Percentiles rank a stretch among this genome's conserved stretches.
Evolutionary conservation across 2,888 invertebrate genomes (phyloP).

Genomic region (Polyommatus iphigenia): DNA sequence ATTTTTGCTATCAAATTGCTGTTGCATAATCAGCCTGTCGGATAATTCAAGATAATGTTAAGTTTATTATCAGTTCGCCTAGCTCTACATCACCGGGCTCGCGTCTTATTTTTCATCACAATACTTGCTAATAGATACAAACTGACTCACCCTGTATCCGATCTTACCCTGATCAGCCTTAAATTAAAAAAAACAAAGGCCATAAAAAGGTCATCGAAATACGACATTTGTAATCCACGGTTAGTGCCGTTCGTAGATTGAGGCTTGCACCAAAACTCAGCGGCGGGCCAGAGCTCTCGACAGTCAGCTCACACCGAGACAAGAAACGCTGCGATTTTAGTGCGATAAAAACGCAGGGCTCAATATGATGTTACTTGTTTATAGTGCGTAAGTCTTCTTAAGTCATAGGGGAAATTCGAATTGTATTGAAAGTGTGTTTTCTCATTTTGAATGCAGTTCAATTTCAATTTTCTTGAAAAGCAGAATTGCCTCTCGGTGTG

Average conservation of each 20-base stretch:
- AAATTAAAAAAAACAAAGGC: background rate
- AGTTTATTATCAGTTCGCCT: no score
- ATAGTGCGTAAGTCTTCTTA: no score
- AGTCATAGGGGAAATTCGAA: background rate
- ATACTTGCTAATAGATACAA: no score
- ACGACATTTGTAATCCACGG: conserved; percentile 53
- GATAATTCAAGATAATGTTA: no score
- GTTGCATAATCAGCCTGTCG: no score
- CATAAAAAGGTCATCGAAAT: conserved; percentile 14
- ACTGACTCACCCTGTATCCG: background rate
- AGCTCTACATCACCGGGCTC: no score
- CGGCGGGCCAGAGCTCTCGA: conserved; percentile 64
- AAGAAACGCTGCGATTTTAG: background rate
- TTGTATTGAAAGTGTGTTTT: background rate
- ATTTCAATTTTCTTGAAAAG: background rate
- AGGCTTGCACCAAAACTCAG: conserved; percentile 63
- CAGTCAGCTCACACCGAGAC: background rate
- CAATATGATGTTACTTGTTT: no score
- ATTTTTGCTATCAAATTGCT: no score
- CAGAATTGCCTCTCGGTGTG: background rate
- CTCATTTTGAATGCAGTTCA: no score
- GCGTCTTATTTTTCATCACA: no score
- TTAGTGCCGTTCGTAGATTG: conserved; percentile 64
- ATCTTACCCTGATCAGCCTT: background rate
- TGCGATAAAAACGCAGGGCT: no score